Conservation (phyloP, 2,113 vertebrate genomes). For the Hassar affinis region DNA sequence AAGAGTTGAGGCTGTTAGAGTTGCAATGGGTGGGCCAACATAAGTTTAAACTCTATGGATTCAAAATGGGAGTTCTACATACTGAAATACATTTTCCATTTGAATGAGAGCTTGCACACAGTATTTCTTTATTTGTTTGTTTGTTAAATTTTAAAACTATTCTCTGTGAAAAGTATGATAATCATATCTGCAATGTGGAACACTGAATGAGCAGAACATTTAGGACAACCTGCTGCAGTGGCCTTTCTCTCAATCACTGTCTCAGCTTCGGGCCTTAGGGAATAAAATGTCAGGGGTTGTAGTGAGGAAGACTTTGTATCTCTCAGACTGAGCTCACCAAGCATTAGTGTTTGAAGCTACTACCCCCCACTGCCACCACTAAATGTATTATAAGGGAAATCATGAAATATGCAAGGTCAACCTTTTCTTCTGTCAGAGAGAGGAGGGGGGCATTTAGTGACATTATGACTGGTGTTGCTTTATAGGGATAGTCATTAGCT, state of each 20-base stretch:
- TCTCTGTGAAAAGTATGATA: neutral
- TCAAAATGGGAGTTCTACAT: neutral
- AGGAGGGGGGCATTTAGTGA: constrained; percentile 23
- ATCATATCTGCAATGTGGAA: neutral
- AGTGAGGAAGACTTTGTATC: constrained; percentile 26
- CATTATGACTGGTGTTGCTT: neutral
- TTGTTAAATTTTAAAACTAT: too few species aligned
- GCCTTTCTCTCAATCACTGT: constrained; percentile 44
- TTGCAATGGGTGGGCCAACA: too few species aligned
- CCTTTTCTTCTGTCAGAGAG: constrained; percentile 61
- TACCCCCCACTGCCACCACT: constrained; percentile 26
- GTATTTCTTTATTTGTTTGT: too few species aligned
- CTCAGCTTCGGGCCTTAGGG: constrained; percentile 39
- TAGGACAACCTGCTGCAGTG: constrained; percentile 34
- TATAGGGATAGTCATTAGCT: neutral
- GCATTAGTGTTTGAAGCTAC: constrained; percentile 36
- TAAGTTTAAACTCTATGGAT: too few species aligned
- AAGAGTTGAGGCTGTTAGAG: too few species aligned
- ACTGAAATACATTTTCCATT: neutral
- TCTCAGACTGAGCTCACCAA: constrained; percentile 10
- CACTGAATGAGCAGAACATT: constrained; percentile 16
- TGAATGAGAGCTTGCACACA: too few species aligned
- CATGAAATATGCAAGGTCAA: constrained; percentile 75
- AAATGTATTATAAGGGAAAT: constrained; percentile 41
- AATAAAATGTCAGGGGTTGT: constrained; percentile 36